A percentile compares a stretch with the other conserved stretches of the same genome.
Conservation (phyloP, 2,113 vertebrate species). For the Python bivittatus region DNA sequence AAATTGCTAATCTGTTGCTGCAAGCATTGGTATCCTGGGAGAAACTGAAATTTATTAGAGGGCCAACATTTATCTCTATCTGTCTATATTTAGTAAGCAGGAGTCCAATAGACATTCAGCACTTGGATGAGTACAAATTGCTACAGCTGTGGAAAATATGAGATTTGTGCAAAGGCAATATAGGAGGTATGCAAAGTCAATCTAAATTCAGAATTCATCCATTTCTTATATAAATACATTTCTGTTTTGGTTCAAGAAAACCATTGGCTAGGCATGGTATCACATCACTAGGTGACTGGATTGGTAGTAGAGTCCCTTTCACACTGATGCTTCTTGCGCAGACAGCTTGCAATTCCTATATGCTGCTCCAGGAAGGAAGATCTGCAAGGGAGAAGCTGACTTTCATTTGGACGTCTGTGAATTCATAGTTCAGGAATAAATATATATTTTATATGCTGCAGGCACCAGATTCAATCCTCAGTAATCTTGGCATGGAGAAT, state of each 20-base stretch:
- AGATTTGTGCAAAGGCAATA: background rate
- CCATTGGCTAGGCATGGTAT: constrained; percentile 22
- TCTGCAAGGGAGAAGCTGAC: background rate
- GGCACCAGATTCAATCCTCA: too few species aligned
- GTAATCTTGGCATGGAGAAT: too few species aligned
- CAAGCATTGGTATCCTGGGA: constrained; percentile 39
- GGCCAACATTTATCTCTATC: constrained; percentile 51
- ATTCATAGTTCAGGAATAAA: background rate
- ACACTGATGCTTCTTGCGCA: background rate
- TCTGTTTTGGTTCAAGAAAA: constrained; percentile 24
- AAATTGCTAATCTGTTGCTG: constrained; percentile 31
- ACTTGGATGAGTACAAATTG: constrained; percentile 43
- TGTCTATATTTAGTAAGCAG: constrained; percentile 18
- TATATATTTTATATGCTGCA: too few species aligned
- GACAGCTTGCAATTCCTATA: background rate
- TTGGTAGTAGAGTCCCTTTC: background rate
- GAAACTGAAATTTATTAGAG: constrained; percentile 37
- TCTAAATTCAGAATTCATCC: constrained; percentile 36
- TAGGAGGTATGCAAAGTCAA: background rate
- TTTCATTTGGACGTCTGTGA: background rate
- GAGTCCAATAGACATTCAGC: constrained; percentile 43
- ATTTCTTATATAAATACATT: constrained; percentile 25
- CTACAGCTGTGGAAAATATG: background rate
- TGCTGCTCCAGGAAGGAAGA: background rate
- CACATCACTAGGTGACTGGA: background rate